A percentile compares a stretch with the other conserved stretches of the same genome.
phyloP scores from a whole-genome alignment of 2,113 vertebrate genomes.

The Tonatia bakeri region DNA sequence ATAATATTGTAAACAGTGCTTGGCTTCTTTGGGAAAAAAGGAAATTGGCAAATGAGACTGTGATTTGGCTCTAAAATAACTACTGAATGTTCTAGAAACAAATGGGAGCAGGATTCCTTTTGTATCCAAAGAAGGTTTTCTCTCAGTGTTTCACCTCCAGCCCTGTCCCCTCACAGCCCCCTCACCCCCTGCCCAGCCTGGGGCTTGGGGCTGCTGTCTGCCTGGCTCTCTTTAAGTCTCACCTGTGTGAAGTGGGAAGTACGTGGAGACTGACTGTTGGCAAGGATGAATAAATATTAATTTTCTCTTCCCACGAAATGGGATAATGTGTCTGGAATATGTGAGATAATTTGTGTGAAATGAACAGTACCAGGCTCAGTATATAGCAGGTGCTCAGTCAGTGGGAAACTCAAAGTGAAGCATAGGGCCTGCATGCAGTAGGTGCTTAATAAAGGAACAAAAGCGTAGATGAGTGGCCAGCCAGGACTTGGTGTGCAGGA shows the following conservation, averaged over 20 bases:
- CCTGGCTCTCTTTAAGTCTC: not conserved
- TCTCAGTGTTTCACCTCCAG: not conserved
- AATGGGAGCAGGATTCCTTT: conserved; percentile 33
- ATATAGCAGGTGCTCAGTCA: not conserved
- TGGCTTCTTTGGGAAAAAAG: conserved; percentile 43
- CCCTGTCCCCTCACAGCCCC: accelerated
- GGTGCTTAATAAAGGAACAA: not conserved
- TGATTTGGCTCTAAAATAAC: conserved; percentile 50
- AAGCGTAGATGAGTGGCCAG: not conserved
- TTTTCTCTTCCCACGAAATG: not conserved
- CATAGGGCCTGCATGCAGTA: not conserved
- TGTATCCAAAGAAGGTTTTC: conserved; percentile 24
- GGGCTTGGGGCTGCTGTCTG: not conserved
- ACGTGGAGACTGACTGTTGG: not conserved
- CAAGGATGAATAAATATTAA: not conserved
- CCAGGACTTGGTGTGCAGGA: not conserved
- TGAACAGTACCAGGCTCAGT: not conserved
- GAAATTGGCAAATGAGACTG: conserved; percentile 48
- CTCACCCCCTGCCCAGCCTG: not conserved
- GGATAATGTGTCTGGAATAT: not conserved
- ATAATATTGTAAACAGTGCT: conserved; percentile 16
- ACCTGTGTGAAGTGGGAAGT: not conserved
- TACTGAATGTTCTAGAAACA: conserved; percentile 59
- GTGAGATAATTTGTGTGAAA: not conserved
- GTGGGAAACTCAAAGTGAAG: not conserved